Evolutionary conservation across 2,113 vertebrate species (phyloP), one percentile per base, ranked within the genome.

Genomic region (Pica pica): DNA sequence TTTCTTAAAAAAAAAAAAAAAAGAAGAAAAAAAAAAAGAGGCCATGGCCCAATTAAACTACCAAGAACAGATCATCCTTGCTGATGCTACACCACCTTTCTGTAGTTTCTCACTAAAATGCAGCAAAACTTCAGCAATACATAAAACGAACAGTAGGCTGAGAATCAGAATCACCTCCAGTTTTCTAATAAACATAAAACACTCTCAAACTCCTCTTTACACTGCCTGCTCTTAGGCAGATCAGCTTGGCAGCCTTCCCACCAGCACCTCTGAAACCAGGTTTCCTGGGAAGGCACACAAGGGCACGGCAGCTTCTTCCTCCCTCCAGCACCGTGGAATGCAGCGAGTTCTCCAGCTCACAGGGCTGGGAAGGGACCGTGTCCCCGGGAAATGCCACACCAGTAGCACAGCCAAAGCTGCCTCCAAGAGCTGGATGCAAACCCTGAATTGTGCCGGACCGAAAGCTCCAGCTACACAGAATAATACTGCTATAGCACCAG

Each of bases 341-440:
- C 24, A 41, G 71, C 0, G 11, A 57, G 13, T 8, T 56, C 61
- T 76, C 21, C 2, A 0, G 65, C 12, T 57, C n/a, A 0, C 0
- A 1, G 18, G 13, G 8, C 0, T 24, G 59, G 76, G 55, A 23
- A 73, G 23, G 20, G 26, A 18, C 64, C 0, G 0, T 24, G 33
- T 10, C 35, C 27, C 65, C 6, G 6, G 5, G 24, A 60, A 64
- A 13, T 19, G 19, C 50, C 46, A 22, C 46, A 39, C 4, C n/a
- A 52, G 46, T 30, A 71, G 52, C 78, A 41, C 31, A 26, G 56
- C n/a, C 83, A 60, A 73, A 83, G 16, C 30, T 37, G 20, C 30
- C 37, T 35, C 50, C 42, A 9, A 4, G 60, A 65, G 31, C 35
- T 15, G 15, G 33, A 13, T 47, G n/a, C 41, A 52, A 37, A 17